Evolutionary conservation across 2,888 invertebrate species (phyloP).

Genomic region (Drosophila algonquin): DNA sequence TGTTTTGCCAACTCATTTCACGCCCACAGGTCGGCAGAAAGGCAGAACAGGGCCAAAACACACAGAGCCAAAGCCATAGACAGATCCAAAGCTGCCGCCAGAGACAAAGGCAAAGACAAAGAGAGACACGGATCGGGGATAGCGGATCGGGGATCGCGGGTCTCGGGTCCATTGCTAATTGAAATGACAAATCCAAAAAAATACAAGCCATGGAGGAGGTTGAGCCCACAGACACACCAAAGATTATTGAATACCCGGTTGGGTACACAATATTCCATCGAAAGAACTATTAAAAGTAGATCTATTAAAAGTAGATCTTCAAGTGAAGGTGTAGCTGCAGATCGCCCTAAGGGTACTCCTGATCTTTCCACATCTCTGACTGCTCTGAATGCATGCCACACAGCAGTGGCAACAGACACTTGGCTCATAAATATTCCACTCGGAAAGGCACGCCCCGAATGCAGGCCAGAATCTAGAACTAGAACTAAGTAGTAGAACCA

Average conservation of each 20-base stretch:
- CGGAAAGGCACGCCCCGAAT: too few species aligned
- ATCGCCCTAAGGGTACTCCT: too few species aligned
- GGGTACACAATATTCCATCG: too few species aligned
- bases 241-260: not conserved
- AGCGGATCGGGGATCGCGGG: not conserved
- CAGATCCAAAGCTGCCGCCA: slow-evolving; percentile 3
- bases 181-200: slow-evolving; percentile 41
- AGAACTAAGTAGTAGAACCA: too few species aligned
- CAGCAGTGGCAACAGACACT: too few species aligned
- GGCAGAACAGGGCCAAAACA: slow-evolving; percentile 12
- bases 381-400: too few species aligned
- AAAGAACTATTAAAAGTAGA: too few species aligned
- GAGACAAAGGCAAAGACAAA: slow-evolving; percentile 8
- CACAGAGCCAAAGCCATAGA: slow-evolving; percentile 6
- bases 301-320: too few species aligned
- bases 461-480: too few species aligned
- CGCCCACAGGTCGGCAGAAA: slow-evolving; percentile 24
- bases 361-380: too few species aligned
- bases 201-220: slow-evolving; percentile 3
- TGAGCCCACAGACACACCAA: slow-evolving; percentile 4
- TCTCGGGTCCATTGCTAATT: slow-evolving; percentile 44
- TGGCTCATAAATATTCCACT: too few species aligned
- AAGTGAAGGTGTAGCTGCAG: too few species aligned
- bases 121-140: not conserved
- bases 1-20: slow-evolving; percentile 47